These are phyloP conservation scores for Stigmatopora argus DNA, from an alignment of 2,113 vertebrate species.

Conservation along the genomic window DNA sequence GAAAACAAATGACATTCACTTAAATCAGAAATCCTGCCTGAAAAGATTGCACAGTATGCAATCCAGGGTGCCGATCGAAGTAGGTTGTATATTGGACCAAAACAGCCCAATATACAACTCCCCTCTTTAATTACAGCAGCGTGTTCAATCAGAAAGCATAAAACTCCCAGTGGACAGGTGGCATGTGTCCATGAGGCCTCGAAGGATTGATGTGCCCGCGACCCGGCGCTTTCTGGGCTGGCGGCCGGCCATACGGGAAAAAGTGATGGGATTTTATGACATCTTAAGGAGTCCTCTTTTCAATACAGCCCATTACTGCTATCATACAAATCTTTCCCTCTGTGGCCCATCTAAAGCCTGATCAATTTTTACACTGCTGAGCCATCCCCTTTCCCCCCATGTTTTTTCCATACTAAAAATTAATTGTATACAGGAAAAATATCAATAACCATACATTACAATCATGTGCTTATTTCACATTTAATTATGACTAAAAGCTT, in stretches of 20 bases:
- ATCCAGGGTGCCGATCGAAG: slow-evolving; percentile 46
- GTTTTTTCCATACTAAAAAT: slow-evolving; percentile 96
- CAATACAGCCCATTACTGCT: slow-evolving; percentile 99
- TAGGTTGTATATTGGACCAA: slow-evolving; percentile 17
- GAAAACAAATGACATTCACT: slow-evolving; percentile 28
- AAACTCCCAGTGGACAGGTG: slow-evolving; percentile 60
- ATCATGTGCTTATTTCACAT: slow-evolving; percentile 77
- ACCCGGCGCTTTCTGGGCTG: slow-evolving; percentile 34
- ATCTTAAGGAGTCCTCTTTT: slow-evolving; percentile 96
- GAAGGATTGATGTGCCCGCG: slow-evolving; percentile 68
- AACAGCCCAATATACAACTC: slow-evolving; percentile 66
- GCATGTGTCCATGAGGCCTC: slow-evolving; percentile 61
- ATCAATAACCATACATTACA: slow-evolving; percentile 91
- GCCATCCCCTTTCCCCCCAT: slow-evolving; percentile 81
- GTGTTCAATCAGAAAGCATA: slow-evolving; percentile 71
- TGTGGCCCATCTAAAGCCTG: slow-evolving; percentile 90
- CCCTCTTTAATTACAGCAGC: slow-evolving; percentile 61
- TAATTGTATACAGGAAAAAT: slow-evolving; percentile 91
- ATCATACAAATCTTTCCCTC: slow-evolving; percentile 98
- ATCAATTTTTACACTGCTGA: slow-evolving; percentile 99
- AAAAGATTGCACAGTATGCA: slow-evolving; percentile 52
- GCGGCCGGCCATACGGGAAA: slow-evolving; percentile 40
- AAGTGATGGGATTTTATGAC: slow-evolving; percentile 66
- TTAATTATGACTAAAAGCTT: slow-evolving; percentile 85
- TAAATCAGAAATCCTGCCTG: slow-evolving; percentile 45